Evolutionary conservation across 2,888 invertebrate genomes (phyloP), one percentile per base, ranked within the genome.

Genomic region (Agrochola macilenta): DNA sequence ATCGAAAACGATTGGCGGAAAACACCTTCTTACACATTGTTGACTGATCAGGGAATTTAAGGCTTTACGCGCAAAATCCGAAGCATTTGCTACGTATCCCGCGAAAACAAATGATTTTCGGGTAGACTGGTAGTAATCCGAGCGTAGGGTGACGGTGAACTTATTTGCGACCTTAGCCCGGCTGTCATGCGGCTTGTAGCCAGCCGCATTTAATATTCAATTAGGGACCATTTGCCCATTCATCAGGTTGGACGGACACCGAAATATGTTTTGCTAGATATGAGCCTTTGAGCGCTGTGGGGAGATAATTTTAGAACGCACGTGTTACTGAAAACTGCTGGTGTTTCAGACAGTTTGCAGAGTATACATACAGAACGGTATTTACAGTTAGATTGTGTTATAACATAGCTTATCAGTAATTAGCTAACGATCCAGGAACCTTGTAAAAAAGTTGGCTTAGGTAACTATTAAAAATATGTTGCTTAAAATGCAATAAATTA

Each of bases 131-230:
- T 61, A 63, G 78, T 81, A 78, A 83, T 86, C 81, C 85, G 86
- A 88, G 82, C 82, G 85, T 85, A 88, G 90, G 82, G 79, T 69
- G 69, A 12, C 43, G 91, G 74, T 68, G 82, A 85, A 82, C 84
- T 73, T 79, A 85, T 92, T 90, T 90, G 88, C 88, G 88, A 88
- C 89, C 89, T 91, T 89, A 90, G 91, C 91, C 92, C 92, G 66
- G 76, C 90, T 91, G 93, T 93, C 93, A 93, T 87, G 83, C 86
- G 85, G 90, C 82, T 89, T 85, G 92, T 86, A 91, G 92, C 90
- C 92, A 90, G 90, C 88, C 91, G 80, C 93, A 91, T 94, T 94
- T 93, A 94, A 94, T 94, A 94, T 94, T 94, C 94, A 94, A 94
- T 94, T 94, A 94, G 92, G 91, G 90, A 87, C 90, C 91, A 91